These are phyloP conservation scores for Ectemnius continuus DNA, from an alignment of 2,888 invertebrate species.

Conservation along the genomic window DNA sequence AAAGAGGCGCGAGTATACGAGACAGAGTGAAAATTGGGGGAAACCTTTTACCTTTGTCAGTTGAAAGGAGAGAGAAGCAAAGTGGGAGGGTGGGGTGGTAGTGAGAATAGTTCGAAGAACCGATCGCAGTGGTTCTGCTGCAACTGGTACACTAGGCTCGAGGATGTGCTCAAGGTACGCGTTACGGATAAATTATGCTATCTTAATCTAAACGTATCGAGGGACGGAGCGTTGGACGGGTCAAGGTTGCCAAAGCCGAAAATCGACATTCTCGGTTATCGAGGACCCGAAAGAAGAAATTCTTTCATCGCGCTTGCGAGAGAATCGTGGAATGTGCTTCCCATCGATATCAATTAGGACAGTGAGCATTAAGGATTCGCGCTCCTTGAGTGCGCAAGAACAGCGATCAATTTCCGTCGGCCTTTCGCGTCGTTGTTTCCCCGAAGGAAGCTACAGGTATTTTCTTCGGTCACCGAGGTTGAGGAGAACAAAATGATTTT, in stretches of 20 bases:
- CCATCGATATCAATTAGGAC: not conserved
- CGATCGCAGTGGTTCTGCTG: slow-evolving; percentile 47
- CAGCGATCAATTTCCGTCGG: too few relatives aligned
- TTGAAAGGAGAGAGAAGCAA: not conserved
- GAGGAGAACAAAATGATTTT: not conserved
- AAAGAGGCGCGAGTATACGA: too few relatives aligned
- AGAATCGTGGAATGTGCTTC: slow-evolving; percentile 1
- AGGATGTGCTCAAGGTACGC: slow-evolving; percentile 58
- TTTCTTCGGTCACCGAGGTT: too few relatives aligned
- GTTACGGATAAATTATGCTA: slow-evolving; percentile 58
- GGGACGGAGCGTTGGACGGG: slow-evolving; percentile 61
- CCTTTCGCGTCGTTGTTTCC: too few relatives aligned
- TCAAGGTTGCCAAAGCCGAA: slow-evolving; percentile 40
- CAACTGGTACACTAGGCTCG: slow-evolving; percentile 54
- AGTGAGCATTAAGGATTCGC: too few relatives aligned
- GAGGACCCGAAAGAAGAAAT: not conserved
- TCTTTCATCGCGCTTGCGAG: slow-evolving; percentile 1
- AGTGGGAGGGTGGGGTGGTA: not conserved
- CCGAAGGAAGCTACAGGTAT: too few relatives aligned
- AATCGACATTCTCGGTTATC: slow-evolving; percentile 6
- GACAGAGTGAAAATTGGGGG: too few relatives aligned
- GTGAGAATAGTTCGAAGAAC: slow-evolving; percentile 43
- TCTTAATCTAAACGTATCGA: slow-evolving; percentile 61
- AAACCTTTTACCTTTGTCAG: not conserved
- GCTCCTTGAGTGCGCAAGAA: too few relatives aligned